phyloP scores from a whole-genome alignment of 2,797 vertebrate species.

The Phataginus tetradactyla region DNA sequence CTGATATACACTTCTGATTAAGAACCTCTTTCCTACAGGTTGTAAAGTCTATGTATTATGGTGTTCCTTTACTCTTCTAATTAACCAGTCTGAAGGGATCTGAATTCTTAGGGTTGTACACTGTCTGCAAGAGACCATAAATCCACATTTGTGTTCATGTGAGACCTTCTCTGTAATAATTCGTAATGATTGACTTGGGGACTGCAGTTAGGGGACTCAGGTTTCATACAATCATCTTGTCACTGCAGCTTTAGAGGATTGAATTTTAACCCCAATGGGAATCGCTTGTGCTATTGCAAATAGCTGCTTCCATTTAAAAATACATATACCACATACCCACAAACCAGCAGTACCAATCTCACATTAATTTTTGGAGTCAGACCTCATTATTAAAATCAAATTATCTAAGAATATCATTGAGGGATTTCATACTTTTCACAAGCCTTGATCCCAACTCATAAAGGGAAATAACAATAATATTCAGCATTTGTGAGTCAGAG shows the following conservation, averaged over 20 bases:
- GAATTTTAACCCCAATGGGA: background rate
- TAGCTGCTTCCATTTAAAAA: background rate
- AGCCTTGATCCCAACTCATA: background rate
- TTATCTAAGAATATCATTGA: background rate
- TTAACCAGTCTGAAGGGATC: background rate
- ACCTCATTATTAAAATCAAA: background rate
- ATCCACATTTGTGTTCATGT: background rate
- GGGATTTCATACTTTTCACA: background rate
- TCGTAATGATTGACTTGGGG: background rate
- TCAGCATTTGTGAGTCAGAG: background rate
- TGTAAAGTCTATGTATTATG: background rate
- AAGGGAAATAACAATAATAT: background rate
- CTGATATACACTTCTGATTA: background rate
- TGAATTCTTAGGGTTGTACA: background rate
- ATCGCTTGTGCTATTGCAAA: background rate
- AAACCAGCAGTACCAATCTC: background rate
- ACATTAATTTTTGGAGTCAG: background rate
- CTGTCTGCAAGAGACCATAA: background rate
- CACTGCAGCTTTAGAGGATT: background rate
- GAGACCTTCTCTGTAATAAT: background rate
- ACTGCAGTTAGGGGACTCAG: background rate
- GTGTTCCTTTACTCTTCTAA: background rate
- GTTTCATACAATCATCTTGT: background rate
- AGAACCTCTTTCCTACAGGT: background rate
- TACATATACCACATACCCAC: background rate